Percentiles rank a stretch among this genome's conserved stretches.
phyloP scores from a whole-genome alignment of 2,113 vertebrate genomes.

The Vimba vimba region DNA sequence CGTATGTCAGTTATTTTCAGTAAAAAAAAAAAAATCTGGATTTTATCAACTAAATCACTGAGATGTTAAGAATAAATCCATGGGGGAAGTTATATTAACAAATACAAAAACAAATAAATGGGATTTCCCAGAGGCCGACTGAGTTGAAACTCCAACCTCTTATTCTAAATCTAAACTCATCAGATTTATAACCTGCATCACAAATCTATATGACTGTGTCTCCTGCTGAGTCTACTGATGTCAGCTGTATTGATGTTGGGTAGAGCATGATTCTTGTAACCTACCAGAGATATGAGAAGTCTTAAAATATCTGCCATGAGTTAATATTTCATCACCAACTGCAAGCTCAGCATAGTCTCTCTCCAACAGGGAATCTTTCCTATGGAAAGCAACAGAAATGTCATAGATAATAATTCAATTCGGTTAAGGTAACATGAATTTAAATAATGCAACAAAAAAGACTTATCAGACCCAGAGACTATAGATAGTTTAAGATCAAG shows the following conservation, averaged over 20 bases:
- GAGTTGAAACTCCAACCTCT: background rate
- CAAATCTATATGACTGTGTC: background rate
- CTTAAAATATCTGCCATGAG: slow-evolving; percentile 48
- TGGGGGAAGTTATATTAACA: background rate
- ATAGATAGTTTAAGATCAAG: background rate
- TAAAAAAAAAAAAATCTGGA: background rate
- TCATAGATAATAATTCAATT: background rate
- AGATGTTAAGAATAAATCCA: background rate
- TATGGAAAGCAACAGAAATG: slow-evolving; percentile 11
- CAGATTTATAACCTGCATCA: too few relatives aligned
- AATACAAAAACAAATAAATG: background rate
- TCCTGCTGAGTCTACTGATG: slow-evolving; percentile 2
- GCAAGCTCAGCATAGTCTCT: slow-evolving; percentile 27
- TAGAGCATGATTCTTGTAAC: background rate
- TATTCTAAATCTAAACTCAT: background rate
- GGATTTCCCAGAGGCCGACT: background rate
- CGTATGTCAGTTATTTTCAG: background rate
- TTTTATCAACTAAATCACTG: background rate
- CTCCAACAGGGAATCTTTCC: slow-evolving; percentile 1
- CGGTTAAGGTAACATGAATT: background rate
- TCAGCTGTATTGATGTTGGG: slow-evolving; percentile 1
- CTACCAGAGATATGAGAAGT: slow-evolving; percentile 22
- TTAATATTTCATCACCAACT: slow-evolving; percentile 49
- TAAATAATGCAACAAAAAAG: background rate
- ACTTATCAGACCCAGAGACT: background rate